phyloP scores from a whole-genome alignment of 1,140 invertebrate species.

The Lepidurus apus region DNA sequence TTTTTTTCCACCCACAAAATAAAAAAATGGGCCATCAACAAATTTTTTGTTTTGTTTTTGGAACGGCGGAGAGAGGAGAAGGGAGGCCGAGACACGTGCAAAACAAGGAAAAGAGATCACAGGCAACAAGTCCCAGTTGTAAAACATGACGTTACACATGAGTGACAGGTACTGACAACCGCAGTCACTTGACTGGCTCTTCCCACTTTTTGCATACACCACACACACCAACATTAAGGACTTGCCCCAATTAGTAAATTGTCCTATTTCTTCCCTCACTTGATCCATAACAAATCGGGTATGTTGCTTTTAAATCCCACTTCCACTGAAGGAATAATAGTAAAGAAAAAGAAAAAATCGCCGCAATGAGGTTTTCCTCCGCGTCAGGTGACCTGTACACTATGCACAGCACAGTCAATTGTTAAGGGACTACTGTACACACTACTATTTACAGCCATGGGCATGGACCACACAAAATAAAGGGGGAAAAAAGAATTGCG shows the following conservation, averaged over 20 bases:
- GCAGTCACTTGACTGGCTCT: constrained; percentile 8
- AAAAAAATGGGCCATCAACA: background rate
- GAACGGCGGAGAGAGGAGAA: constrained; percentile 4
- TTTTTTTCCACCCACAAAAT: background rate
- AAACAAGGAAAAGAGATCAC: constrained; percentile 22
- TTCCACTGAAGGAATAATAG: background rate
- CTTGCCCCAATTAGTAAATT: background rate
- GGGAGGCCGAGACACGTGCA: constrained; percentile 14
- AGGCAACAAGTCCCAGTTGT: constrained; percentile 21
- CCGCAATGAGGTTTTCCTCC: constrained; percentile 1
- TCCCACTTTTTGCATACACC: background rate
- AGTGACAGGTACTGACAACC: constrained; percentile 21
- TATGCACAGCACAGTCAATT: constrained; percentile 18
- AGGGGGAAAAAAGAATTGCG: background rate
- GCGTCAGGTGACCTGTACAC: constrained; percentile 9
- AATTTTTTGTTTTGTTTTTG: background rate
- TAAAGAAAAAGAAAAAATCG: background rate
- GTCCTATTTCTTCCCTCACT: background rate
- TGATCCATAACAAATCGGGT: background rate
- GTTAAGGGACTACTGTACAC: constrained; percentile 1
- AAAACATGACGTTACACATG: constrained; percentile 19
- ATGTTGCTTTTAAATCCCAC: no score
- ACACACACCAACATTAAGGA: background rate
- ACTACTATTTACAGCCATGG: background rate
- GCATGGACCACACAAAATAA: constrained; percentile 9